Conservation (phyloP, 2,888 invertebrate species). For the Agriopis aurantiaria region DNA sequence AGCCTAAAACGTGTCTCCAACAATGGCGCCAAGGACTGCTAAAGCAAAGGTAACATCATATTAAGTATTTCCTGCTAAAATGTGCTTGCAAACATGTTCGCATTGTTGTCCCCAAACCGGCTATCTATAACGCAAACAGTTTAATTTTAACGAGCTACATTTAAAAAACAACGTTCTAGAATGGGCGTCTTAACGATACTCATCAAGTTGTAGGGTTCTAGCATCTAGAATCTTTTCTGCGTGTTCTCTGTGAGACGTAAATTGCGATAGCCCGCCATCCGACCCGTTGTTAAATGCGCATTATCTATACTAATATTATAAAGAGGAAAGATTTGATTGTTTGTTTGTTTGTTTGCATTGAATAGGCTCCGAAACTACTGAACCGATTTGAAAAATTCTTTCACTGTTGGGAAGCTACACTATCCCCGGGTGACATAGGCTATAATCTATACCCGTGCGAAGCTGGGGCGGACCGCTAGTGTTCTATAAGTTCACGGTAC, state of each 20-base stretch:
- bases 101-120: conserved; percentile 7
- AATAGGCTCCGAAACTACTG: no score
- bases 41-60: conserved; percentile 72
- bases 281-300: neutral
- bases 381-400: no score
- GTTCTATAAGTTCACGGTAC: no score
- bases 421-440: no score
- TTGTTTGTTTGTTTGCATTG: no score
- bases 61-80: conserved; percentile 26
- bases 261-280: conserved; percentile 3
- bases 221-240: neutral
- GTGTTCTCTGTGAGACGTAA: neutral
- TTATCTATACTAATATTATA: no score
- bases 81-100: conserved; percentile 4
- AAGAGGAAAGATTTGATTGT: no score
- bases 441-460: no score
- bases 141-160: neutral
- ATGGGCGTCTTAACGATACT: conserved; percentile 3
- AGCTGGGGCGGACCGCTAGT: no score
- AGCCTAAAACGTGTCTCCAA: conserved; percentile 49
- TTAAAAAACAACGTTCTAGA: conserved; percentile 10
- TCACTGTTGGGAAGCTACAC: no score
- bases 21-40: conserved; percentile 77
- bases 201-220: neutral
- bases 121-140: neutral